Evolutionary conservation across 35 echinoderm and acorn worm species (phyloP).

Genomic region (Apostichopus parvimensis): DNA sequence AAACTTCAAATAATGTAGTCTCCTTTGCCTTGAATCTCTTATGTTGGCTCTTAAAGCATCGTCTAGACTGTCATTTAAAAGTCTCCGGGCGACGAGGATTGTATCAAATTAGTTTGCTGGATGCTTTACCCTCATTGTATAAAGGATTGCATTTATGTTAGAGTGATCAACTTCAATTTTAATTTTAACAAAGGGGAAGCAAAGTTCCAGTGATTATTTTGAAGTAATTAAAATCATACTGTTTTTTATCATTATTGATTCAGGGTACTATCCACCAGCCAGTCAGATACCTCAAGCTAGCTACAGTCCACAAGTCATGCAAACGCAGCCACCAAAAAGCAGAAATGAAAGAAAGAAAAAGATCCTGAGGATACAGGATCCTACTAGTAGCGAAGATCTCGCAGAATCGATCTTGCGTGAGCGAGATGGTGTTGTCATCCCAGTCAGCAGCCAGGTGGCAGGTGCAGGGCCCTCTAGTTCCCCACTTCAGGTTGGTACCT

Average conservation of each 20-base stretch:
- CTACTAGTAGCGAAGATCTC: conserved; percentile 70
- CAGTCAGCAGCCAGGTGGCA: conserved; percentile 56
- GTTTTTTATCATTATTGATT: background rate
- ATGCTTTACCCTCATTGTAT: too few species aligned
- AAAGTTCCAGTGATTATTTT: too few species aligned
- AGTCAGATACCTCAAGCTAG: conserved; percentile 12
- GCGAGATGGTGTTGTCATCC: conserved; percentile 36
- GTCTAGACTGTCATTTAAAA: too few species aligned
- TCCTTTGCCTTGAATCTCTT: too few species aligned
- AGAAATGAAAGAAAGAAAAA: conserved; percentile 42
- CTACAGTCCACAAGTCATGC: background rate
- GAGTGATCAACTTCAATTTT: background rate
- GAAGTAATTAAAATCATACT: too few species aligned
- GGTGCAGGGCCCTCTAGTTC: conserved; percentile 59
- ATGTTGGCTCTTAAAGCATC: too few species aligned
- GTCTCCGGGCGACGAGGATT: too few species aligned
- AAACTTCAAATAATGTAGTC: too few species aligned
- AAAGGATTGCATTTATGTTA: too few species aligned
- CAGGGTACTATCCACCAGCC: conserved; percentile 7
- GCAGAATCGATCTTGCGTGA: conserved; percentile 62
- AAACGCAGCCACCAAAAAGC: conserved; percentile 30
- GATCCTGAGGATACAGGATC: conserved; percentile 74
- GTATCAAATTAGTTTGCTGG: too few species aligned
- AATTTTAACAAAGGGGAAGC: too few species aligned
- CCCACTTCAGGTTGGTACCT: conserved; percentile 60